Evolutionary conservation across 2,888 invertebrate species (phyloP), one percentile per base, ranked within the genome.

Genomic region (Hermaeophaga mercurialis): DNA sequence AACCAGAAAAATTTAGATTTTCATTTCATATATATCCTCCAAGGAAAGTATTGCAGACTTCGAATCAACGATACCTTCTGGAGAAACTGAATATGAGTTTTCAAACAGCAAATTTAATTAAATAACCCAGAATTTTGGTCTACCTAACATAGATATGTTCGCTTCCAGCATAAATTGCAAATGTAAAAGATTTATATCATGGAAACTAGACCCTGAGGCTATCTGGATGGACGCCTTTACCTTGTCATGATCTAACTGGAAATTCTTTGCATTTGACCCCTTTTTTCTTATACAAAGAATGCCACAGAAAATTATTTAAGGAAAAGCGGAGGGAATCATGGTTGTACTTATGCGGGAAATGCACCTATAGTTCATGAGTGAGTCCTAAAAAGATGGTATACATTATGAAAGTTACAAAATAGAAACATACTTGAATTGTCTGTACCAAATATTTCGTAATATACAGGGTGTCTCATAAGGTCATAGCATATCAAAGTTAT

Each of bases 241-340:
- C 1, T 6, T 64, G 9, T 26, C 22, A 3, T 64, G 64, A 62
- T 28, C 34, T 6, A 45, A 49, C 8, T 1, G 14, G 8, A 17
- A 56, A 14, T 64, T 61, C 46, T 63, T 62, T 52, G 61, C 64
- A 7, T 62, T 62, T 57, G 61, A 56, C 3, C 61, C 64, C 1
- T 64, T 62, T 56, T 7, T 47, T 3, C 24, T 64, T 1, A 56
- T 49, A 2, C 36, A 33, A 12, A 36, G 36, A 44, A 14, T 14
- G 1, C 11, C 49, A 7, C 43, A 49, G 8, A 56, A 56, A 49
- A 49, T 56, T 6, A 49, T 49, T 15, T 12, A 7, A 9, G 49
- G 49, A 18, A 33, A 44, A 26, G 49, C 49, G 26, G 17, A 36
- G 15, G 56, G 55, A 9, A 48, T 55, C 12, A 14, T 48, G 22